Percentiles rank a stretch among this genome's conserved stretches.
Conservation (phyloP, 2,888 invertebrate species). For the Sminthurides aquaticus region DNA sequence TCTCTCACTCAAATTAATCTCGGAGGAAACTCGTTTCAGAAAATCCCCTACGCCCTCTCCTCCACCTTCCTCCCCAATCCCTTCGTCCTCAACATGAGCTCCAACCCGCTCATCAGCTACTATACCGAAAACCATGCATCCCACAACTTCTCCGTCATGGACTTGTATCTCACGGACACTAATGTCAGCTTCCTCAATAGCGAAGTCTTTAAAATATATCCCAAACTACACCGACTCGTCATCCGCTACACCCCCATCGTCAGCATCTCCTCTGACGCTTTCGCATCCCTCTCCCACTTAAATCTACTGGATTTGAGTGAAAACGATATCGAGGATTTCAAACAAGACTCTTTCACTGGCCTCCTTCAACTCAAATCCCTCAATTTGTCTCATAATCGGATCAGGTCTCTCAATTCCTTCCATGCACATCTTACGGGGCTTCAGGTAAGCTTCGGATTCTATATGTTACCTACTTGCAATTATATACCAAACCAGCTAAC, state of each 20-base stretch:
- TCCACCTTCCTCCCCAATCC: conserved; percentile 63
- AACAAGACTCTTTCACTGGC: conserved; percentile 74
- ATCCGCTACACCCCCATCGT: conserved; percentile 67
- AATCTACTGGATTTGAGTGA: conserved; percentile 70
- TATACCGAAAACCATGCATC: conserved; percentile 61
- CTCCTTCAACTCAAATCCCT: conserved; percentile 63
- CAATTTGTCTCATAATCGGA: conserved; percentile 74
- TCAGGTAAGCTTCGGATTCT: conserved; percentile 48
- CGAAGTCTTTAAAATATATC: conserved; percentile 76
- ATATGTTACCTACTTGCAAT: not conserved
- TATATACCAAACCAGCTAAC: no score
- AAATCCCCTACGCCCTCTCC: conserved; percentile 70
- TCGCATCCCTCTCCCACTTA: conserved; percentile 66
- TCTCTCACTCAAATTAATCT: conserved; percentile 67
- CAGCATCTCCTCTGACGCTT: conserved; percentile 75
- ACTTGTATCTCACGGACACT: conserved; percentile 69
- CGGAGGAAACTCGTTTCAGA: conserved; percentile 68
- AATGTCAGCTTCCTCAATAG: conserved; percentile 75
- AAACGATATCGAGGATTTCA: conserved; percentile 73
- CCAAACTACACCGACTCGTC: conserved; percentile 62
- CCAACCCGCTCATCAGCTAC: conserved; percentile 69
- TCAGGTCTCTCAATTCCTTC: conserved; percentile 74
- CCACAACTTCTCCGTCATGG: conserved; percentile 69
- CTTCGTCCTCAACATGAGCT: conserved; percentile 69
- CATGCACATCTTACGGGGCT: conserved; percentile 67